A percentile compares a stretch with the other conserved stretches of the same genome.
phyloP scores from a whole-genome alignment of 2,797 vertebrate species.

The Chiloscyllium punctatum region DNA sequence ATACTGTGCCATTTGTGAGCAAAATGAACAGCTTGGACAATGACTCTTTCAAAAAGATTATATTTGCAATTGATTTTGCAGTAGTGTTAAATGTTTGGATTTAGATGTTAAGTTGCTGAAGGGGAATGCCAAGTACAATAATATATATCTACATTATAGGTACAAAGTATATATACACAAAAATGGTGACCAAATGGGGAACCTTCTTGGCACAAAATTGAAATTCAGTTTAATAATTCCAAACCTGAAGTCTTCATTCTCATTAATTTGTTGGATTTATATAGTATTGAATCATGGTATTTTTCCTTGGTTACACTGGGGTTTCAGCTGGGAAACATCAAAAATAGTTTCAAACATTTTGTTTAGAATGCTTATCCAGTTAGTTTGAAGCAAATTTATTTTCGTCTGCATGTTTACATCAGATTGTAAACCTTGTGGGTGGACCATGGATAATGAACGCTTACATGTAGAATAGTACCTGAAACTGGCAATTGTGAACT shows the following conservation, averaged over 20 bases:
- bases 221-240: too few relatives aligned
- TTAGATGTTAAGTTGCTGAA: neutral
- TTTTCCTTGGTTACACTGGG: neutral
- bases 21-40: neutral
- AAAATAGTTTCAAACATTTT: neutral
- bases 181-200: too few relatives aligned
- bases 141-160: neutral
- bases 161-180: too few relatives aligned
- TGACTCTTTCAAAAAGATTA: neutral
- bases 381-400: slow-evolving; percentile 4
- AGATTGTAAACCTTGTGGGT: neutral
- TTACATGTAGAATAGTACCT: neutral
- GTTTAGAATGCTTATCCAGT: neutral
- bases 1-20: neutral
- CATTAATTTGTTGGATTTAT: too few relatives aligned
- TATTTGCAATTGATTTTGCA: neutral
- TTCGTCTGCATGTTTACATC: neutral
- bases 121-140: neutral
- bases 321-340: neutral
- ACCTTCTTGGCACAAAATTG: too few relatives aligned
- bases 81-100: neutral
- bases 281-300: neutral
- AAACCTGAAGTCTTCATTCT: too few relatives aligned
- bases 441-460: neutral
- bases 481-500: neutral